Evolutionary conservation across 2,888 invertebrate genomes (phyloP), one percentile per base, ranked within the genome.

Genomic region (Athripsodes cinereus): DNA sequence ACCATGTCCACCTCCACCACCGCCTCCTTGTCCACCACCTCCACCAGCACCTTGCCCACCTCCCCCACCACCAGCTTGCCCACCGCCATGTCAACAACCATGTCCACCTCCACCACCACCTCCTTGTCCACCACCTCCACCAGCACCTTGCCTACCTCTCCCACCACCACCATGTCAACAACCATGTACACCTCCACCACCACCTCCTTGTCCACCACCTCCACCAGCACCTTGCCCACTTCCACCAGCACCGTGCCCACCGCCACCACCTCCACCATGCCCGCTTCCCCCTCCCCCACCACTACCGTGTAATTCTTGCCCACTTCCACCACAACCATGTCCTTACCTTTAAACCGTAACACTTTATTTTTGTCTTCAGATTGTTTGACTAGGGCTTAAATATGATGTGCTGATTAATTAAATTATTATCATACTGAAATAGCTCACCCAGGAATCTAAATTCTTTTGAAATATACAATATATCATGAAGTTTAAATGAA

Each of bases 1-100:
- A 20, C 20, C 40, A 2, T 11, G 20, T 11, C 50, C 50, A n/a
- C 22, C 26, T n/a, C 50, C 50, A 50, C n/a, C 50, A 50, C 50
- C 48, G 2, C 48, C 50, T 2, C 50, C 50, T 22, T 5, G n/a
- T 3, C 22, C 6, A 26, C 22, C 22, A 13, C n/a, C n/a, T 13
- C 6, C 6, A 2, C 22, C 50, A 13, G 22, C 22, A 10, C 50
- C 50, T 3, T 16, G 6, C 3, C 50, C 50, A 3, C 26, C 50
- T 5, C 16, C 50, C 22, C 13, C 22, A 8, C 19, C 18, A 5
- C 21, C 2, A 20, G 20, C 21, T 6, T 16, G 11, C 11, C 11
- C 16, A 11, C 18, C 46, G 6, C 46, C 18, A 46, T 16, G 10
- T 11, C 46, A 8, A 46, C 46, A 8, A 16, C 11, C 46, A 19